Evolutionary conservation across 2,888 invertebrate species (phyloP).

Genomic region (Dasypolia templi): DNA sequence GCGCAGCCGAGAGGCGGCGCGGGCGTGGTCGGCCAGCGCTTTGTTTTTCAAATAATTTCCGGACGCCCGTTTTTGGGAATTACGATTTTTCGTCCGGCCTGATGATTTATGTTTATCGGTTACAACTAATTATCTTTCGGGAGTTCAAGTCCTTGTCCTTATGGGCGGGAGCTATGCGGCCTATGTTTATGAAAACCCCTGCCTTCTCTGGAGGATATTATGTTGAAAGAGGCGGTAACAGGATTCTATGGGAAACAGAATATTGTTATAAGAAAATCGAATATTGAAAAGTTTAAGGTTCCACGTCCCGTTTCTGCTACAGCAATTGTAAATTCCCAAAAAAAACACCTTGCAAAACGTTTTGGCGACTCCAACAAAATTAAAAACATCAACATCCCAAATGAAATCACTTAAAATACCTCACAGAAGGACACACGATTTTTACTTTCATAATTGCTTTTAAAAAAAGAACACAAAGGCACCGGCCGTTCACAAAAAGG

Average conservation of each 20-base stretch:
- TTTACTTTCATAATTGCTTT: slow-evolving; percentile 67
- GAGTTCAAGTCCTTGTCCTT: slow-evolving; percentile 28
- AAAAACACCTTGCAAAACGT: slow-evolving; percentile 8
- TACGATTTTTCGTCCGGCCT: slow-evolving; percentile 70
- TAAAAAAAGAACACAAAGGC: slow-evolving; percentile 79
- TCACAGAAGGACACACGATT: slow-evolving; percentile 65
- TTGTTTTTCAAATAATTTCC: slow-evolving; percentile 89
- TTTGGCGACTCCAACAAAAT: slow-evolving; percentile 3
- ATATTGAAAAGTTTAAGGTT: no score
- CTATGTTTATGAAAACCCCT: slow-evolving; percentile 12
- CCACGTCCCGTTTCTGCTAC: neutral
- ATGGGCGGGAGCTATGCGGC: slow-evolving; percentile 20
- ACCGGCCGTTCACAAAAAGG: slow-evolving; percentile 84
- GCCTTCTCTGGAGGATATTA: neutral
- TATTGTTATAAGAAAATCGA: neutral
- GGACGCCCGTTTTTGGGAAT: slow-evolving; percentile 83
- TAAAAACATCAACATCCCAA: slow-evolving; percentile 42
- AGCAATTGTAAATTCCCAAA: neutral
- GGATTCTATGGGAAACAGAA: neutral
- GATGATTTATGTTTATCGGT: slow-evolving; percentile 64
- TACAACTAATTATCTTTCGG: slow-evolving; percentile 57
- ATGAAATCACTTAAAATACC: slow-evolving; percentile 65
- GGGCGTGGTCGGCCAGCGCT: slow-evolving; percentile 84
- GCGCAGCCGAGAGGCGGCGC: slow-evolving; percentile 75
- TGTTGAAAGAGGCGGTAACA: neutral